Conservation (phyloP, 1,140 invertebrate species). For the Heliconius hermathena region DNA sequence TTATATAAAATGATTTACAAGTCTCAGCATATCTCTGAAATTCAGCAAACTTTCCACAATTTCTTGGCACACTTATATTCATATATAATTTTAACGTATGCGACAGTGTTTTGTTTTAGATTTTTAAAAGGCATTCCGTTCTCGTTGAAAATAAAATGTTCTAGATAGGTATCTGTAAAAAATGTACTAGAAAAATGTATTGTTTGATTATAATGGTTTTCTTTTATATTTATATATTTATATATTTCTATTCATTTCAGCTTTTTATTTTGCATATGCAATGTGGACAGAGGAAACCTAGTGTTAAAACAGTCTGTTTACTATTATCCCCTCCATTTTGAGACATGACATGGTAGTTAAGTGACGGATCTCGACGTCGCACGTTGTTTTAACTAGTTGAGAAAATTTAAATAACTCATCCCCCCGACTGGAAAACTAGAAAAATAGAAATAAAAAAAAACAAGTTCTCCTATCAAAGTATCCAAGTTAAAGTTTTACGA, state of each 20-base stretch:
- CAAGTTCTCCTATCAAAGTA: not conserved
- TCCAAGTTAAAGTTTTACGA: conserved; percentile 8
- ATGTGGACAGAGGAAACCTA: too few species aligned
- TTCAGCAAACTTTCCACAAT: conserved; percentile 5
- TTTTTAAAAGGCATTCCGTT: conserved; percentile 7
- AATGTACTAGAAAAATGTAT: not conserved
- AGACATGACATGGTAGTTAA: too few species aligned
- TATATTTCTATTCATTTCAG: not conserved
- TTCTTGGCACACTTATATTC: conserved; percentile 8
- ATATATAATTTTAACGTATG: not conserved
- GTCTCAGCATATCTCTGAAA: not conserved
- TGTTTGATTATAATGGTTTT: not conserved
- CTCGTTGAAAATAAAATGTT: conserved; percentile 4
- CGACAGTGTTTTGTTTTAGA: conserved; percentile 14
- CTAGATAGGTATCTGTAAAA: not conserved
- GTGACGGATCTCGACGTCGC: too few species aligned
- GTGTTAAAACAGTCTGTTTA: too few species aligned
- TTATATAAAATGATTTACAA: conserved; percentile 11
- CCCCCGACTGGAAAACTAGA: not conserved
- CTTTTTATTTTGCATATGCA: too few species aligned
- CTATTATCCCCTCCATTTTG: too few species aligned
- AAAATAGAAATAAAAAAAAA: not conserved
- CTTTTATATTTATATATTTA: not conserved
- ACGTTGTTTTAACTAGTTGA: not conserved
- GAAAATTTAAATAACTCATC: too few species aligned